Conservation (phyloP, 2,797 vertebrate species). For the Nannoperca australis region DNA sequence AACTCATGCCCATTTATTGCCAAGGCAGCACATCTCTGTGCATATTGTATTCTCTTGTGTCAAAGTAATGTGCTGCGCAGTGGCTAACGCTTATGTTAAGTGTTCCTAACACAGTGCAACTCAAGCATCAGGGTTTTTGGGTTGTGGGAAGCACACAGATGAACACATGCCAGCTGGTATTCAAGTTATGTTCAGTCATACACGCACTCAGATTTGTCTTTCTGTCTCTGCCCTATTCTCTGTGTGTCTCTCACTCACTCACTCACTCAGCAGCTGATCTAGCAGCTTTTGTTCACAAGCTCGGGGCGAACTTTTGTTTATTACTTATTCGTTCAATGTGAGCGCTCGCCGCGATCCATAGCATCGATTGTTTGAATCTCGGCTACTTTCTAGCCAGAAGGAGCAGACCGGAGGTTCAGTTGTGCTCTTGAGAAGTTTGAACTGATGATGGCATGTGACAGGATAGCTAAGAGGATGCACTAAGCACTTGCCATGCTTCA, state of each 20-base stretch:
- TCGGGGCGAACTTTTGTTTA: slow-evolving; percentile 28
- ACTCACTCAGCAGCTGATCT: slow-evolving; percentile 32
- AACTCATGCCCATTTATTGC: slow-evolving; percentile 26
- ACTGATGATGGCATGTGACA: slow-evolving; percentile 47
- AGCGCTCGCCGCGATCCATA: slow-evolving; percentile 42
- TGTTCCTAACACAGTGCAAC: neutral
- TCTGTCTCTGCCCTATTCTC: neutral
- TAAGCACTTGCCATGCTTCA: slow-evolving; percentile 63
- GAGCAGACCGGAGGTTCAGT: slow-evolving; percentile 7
- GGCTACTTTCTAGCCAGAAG: slow-evolving; percentile 6
- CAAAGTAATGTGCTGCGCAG: slow-evolving; percentile 11
- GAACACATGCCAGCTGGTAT: slow-evolving; percentile 13
- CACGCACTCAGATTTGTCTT: slow-evolving; percentile 16
- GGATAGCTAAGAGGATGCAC: slow-evolving; percentile 62
- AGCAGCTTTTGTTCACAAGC: slow-evolving; percentile 49
- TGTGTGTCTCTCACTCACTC: neutral
- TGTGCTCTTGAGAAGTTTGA: slow-evolving; percentile 26
- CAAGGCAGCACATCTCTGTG: slow-evolving; percentile 37
- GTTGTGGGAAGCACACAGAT: slow-evolving; percentile 7
- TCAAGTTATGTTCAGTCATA: slow-evolving; percentile 33
- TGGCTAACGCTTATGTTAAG: neutral
- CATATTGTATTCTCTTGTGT: neutral
- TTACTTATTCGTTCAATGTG: slow-evolving; percentile 19
- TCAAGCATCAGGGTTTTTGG: slow-evolving; percentile 3
- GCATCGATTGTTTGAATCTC: slow-evolving; percentile 11